phyloP scores from a whole-genome alignment of 2,888 invertebrate species.

The Taphrorychus bicolor region DNA sequence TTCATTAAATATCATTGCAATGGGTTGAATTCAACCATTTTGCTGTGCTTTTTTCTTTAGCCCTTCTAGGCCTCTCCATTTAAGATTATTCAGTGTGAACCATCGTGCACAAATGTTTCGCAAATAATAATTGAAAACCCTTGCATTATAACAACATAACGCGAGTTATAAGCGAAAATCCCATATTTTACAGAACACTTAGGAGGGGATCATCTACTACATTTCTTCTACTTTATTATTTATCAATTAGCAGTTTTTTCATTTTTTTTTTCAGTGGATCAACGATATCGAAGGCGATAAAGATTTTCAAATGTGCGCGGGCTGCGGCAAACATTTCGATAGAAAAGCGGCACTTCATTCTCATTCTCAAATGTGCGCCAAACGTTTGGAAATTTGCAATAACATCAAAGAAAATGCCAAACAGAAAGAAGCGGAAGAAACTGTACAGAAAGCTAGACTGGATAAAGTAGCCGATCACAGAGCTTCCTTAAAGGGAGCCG shows the following conservation, averaged over 20 bases:
- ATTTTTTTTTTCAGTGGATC: slow-evolving; percentile 63
- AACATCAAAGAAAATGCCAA: slow-evolving; percentile 50
- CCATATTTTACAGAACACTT: no score
- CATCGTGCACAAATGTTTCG: no score
- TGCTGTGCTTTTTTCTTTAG: no score
- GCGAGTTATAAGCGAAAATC: no score
- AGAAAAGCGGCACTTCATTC: slow-evolving; percentile 75
- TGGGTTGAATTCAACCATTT: no score
- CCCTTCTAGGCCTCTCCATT: no score
- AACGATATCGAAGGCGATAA: slow-evolving; percentile 70
- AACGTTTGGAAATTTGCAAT: slow-evolving; percentile 62
- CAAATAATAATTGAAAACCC: no score
- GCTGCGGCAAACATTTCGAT: slow-evolving; percentile 76
- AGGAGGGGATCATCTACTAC: no score
- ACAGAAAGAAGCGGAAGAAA: slow-evolving; percentile 13
- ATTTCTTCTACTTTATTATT: no score
- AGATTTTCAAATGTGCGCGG: slow-evolving; percentile 69
- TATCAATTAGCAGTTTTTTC: neutral
- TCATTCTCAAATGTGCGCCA: slow-evolving; percentile 73
- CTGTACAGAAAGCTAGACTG: slow-evolving; percentile 36
- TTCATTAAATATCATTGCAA: no score
- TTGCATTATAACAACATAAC: no score
- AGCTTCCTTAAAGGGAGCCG: slow-evolving; percentile 41
- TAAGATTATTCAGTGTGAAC: no score
- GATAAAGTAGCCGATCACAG: slow-evolving; percentile 26